These are phyloP conservation scores for Rhingia rostrata DNA, from an alignment of 2,888 invertebrate species.

Conservation along the genomic window DNA sequence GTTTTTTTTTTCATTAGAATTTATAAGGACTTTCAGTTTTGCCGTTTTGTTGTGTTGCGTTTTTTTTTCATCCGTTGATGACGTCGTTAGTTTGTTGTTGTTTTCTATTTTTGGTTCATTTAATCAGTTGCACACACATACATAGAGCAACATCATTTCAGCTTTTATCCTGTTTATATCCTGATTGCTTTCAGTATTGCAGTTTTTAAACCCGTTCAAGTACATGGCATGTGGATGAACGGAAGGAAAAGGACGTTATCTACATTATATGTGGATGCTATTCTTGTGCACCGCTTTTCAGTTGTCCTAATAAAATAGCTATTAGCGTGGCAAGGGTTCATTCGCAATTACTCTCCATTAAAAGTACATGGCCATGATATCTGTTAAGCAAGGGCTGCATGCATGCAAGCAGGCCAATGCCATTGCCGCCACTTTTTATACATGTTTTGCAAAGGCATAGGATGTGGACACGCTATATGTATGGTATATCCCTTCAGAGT, in stretches of 20 bases:
- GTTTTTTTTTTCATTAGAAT: constrained; percentile 28
- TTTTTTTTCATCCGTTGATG: constrained; percentile 2
- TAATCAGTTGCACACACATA: constrained; percentile 10
- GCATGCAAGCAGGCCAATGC: not conserved
- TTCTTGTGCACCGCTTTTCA: constrained; percentile 22
- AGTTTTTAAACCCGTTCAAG: not conserved
- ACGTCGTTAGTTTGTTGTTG: constrained; percentile 17
- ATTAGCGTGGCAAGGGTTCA: constrained; percentile 64
- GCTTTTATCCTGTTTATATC: constrained; percentile 45
- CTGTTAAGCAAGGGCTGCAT: constrained; percentile 6
- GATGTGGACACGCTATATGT: not conserved
- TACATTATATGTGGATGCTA: constrained; percentile 15
- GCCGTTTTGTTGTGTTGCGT: not conserved
- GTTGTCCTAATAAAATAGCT: constrained; percentile 66
- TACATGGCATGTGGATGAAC: not conserved
- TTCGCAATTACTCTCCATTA: constrained; percentile 72
- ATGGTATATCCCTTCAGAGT: not conserved
- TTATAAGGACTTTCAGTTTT: constrained; percentile 20
- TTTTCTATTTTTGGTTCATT: constrained; percentile 26
- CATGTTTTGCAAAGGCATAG: constrained; percentile 32
- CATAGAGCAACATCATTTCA: constrained; percentile 40
- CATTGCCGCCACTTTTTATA: not conserved
- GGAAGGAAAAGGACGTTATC: constrained; percentile 31
- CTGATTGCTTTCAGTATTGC: constrained; percentile 53
- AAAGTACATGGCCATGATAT: constrained; percentile 58